Evolutionary conservation across 2,888 invertebrate genomes (phyloP).

Genomic region (Thereva nobilitata): DNA sequence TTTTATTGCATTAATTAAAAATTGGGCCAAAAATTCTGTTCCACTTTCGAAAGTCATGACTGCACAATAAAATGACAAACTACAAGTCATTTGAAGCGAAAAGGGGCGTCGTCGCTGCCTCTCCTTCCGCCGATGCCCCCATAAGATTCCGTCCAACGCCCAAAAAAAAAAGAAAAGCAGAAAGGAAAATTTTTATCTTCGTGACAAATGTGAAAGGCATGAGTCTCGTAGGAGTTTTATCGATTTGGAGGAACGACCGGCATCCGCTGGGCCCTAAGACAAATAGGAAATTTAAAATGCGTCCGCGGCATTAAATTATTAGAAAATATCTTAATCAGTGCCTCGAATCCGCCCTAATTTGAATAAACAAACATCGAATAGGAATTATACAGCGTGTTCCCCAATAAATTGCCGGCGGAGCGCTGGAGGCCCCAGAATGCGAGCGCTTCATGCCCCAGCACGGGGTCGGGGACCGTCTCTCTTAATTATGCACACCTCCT

Average conservation of each 20-base stretch:
- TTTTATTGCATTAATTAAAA: no score
- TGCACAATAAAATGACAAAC: no score
- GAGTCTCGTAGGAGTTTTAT: slow-evolving; percentile 13
- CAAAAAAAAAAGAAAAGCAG: no score
- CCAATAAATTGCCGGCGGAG: slow-evolving; percentile 20
- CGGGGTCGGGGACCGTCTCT: slow-evolving; percentile 8
- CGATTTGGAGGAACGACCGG: neutral
- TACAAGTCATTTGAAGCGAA: no score
- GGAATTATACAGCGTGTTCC: slow-evolving; percentile 12
- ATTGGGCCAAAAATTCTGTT: no score
- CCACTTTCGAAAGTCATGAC: no score
- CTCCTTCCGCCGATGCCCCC: no score
- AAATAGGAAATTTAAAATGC: slow-evolving; percentile 19
- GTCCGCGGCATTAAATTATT: slow-evolving; percentile 19
- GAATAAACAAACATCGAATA: slow-evolving; percentile 25
- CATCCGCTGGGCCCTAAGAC: neutral
- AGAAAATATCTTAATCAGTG: slow-evolving; percentile 26
- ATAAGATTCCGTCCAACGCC: no score
- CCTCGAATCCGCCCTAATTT: slow-evolving; percentile 24
- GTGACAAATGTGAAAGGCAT: neutral
- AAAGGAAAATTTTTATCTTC: no score
- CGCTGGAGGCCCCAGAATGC: slow-evolving; percentile 1
- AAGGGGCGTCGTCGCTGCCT: no score
- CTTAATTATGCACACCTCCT: slow-evolving; percentile 28
- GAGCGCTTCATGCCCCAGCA: neutral